Conservation (phyloP, 2,113 vertebrate species). For the Eudyptes chrysolophus region DNA sequence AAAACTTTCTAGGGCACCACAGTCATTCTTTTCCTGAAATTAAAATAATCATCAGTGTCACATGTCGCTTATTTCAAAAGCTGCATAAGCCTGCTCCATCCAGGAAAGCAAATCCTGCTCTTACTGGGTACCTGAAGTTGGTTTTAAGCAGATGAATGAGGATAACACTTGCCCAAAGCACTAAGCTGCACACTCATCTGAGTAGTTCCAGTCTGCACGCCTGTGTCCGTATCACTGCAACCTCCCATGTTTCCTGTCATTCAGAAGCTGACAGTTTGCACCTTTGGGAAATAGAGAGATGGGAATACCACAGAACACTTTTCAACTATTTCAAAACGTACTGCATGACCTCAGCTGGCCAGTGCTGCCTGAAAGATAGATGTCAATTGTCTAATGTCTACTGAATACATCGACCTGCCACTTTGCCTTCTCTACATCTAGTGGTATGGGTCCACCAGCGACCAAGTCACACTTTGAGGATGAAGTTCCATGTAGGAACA, state of each 20-base stretch:
- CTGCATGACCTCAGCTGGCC: not conserved
- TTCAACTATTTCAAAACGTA: not conserved
- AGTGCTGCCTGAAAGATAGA: not conserved
- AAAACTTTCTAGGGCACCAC: not conserved
- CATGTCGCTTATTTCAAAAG: not conserved
- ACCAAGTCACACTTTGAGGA: not conserved
- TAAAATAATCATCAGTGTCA: conserved; percentile 11
- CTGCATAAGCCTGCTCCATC: not conserved
- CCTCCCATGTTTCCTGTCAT: not conserved
- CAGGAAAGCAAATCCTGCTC: not conserved
- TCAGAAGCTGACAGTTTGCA: not conserved
- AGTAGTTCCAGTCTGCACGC: not conserved
- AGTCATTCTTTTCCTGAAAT: not conserved
- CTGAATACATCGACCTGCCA: not conserved
- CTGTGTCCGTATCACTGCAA: fast-evolving
- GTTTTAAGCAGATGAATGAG: not conserved
- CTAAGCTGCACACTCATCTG: fast-evolving
- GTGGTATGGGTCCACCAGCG: fast-evolving
- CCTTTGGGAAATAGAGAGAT: not conserved
- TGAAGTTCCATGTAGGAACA: not conserved
- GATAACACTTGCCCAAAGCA: not conserved
- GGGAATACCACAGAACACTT: not conserved
- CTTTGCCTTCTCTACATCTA: not conserved
- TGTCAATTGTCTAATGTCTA: not conserved
- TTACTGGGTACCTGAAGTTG: not conserved